Base-by-base conservation (phyloP, 2,113 vertebrate genomes). In the Caretta caretta region DNA sequence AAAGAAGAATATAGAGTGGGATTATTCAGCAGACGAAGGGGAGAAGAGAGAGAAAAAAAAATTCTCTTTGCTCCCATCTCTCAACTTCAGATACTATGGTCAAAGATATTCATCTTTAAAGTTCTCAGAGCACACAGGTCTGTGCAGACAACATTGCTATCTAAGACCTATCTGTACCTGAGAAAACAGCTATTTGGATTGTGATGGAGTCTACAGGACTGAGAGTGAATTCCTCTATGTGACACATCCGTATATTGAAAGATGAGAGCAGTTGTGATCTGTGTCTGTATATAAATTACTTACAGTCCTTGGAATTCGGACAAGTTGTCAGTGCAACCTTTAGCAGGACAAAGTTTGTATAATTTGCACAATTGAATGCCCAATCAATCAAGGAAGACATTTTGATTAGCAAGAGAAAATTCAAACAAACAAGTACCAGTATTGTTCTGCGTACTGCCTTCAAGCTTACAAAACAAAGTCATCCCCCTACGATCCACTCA, bases 221-320 rank as follows among this genome's bases (percentile, higher is more conserved):
- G 53, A 54, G 53, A 4, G 20, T 54, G 20, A 54, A 54, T 22
- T 22, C 53, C 5, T 2, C 38, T 5, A 4, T 0, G 19, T 1
- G 11, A 29, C 3, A 1, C 1, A 14, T 0, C 1, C 0, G 2
- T 12, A 46, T 78, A 48, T 46, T 46, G 20, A 48, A 46, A 38
- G 51, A 53, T 0, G 51, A 57, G 35, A 5, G 1, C 0, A 78
- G 49, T 3, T 82, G 10, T 22, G 14, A 14, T 0, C 42, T 22
- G 1, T 3, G 51, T n/a, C 20, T 35, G 54, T 13, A 38, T 6
- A 48, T 16, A 78, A 1, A 72, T 2, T 69, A 49, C 11, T 10
- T 19, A 8, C 48, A 7, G 20, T 13, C 7, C 50, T 7, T 69
- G 6, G 17, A 42, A 29, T 46, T 31, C 27, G 17, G 14, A 50